Conservation (phyloP, 2,797 vertebrate species). For the Leucoraja ocellata region DNA sequence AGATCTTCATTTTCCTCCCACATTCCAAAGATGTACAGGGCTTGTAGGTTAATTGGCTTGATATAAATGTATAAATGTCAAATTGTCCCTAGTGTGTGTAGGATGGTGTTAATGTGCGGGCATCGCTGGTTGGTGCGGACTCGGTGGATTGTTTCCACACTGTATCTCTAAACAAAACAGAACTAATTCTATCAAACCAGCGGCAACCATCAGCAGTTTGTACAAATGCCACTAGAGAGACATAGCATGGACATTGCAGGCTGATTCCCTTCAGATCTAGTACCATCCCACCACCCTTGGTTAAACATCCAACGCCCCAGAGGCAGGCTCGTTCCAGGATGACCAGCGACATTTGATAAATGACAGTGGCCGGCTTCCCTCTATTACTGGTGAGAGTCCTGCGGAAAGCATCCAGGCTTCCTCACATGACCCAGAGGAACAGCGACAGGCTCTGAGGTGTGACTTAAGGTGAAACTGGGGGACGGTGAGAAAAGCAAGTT, state of each 20-base stretch:
- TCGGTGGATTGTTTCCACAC: too few relatives aligned
- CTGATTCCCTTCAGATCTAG: slow-evolving; percentile 40
- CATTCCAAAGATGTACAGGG: too few relatives aligned
- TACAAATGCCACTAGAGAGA: slow-evolving; percentile 64
- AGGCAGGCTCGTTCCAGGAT: slow-evolving; percentile 52
- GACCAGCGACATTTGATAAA: slow-evolving; percentile 73
- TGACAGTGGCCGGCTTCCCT: slow-evolving; percentile 62
- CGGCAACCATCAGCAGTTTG: slow-evolving; percentile 81
- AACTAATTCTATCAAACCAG: slow-evolving; percentile 82
- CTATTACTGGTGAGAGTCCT: slow-evolving; percentile 61
- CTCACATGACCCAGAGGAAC: slow-evolving; percentile 68
- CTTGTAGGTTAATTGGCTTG: too few relatives aligned
- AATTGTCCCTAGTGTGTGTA: too few relatives aligned
- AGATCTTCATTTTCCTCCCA: too few relatives aligned
- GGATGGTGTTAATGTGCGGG: too few relatives aligned
- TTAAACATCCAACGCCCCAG: slow-evolving; percentile 62
- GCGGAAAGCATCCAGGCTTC: slow-evolving; percentile 72
- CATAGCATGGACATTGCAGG: slow-evolving; percentile 64
- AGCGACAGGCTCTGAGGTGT: slow-evolving; percentile 53
- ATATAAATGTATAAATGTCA: too few relatives aligned
- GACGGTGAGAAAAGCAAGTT: slow-evolving; percentile 48
- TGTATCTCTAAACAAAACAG: too few relatives aligned
- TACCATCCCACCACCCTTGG: slow-evolving; percentile 41
- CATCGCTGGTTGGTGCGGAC: too few relatives aligned
- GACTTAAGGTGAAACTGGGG: slow-evolving; percentile 44